Percentiles rank a stretch among this genome's conserved stretches.
Evolutionary conservation across 2,113 vertebrate species (phyloP).

Genomic region (Brachyhypopomus gauderio): DNA sequence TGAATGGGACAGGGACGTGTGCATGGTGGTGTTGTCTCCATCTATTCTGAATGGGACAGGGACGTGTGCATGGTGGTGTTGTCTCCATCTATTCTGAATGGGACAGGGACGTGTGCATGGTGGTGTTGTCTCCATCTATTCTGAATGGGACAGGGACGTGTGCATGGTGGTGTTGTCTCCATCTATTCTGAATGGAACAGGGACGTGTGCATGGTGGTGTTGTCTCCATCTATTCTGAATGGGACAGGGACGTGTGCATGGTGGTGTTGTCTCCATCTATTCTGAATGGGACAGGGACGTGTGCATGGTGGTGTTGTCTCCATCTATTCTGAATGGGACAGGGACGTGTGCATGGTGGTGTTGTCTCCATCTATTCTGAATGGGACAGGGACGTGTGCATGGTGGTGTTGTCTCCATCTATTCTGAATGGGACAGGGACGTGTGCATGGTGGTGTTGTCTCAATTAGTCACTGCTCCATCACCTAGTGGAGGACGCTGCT

Average conservation of each 20-base stretch:
- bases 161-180: background rate
- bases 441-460: no score
- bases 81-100: background rate
- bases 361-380: background rate
- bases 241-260: conserved; percentile 19
- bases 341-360: conserved; percentile 15
- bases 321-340: background rate
- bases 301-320: conserved; percentile 3
- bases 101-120: conserved; percentile 18
- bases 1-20: conserved; percentile 1
- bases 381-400: conserved; percentile 19
- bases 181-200: background rate
- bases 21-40: background rate
- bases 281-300: background rate
- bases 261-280: background rate
- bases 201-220: conserved; percentile 15
- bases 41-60: background rate
- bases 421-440: no score
- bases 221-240: background rate
- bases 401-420: no score
- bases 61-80: conserved; percentile 12
- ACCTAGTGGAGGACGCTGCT: conserved; percentile 1
- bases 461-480: conserved; percentile 67
- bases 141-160: background rate
- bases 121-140: background rate